phyloP scores from a whole-genome alignment of 2,797 vertebrate species.

The Sebastes nivosus region DNA sequence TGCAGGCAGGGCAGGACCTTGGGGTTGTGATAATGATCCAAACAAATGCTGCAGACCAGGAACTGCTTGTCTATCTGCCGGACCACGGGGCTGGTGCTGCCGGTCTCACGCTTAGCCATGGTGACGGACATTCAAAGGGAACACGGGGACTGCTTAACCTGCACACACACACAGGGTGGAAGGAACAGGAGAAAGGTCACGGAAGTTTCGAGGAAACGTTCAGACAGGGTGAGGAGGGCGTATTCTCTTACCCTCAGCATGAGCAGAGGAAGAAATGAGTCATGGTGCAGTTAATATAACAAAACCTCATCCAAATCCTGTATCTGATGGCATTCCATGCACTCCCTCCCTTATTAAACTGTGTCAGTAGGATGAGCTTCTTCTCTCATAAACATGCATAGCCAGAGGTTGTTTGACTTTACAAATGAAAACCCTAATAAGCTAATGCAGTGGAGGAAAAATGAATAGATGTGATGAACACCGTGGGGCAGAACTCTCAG shows the following conservation, averaged over 20 bases:
- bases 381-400: background rate
- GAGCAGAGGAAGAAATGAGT: conserved; percentile 60
- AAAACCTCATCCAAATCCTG: conserved; percentile 19
- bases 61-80: conserved; percentile 96
- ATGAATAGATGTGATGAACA: conserved; percentile 28
- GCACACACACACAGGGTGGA: conserved; percentile 16
- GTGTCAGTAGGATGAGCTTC: conserved; percentile 20
- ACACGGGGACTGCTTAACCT: conserved; percentile 64
- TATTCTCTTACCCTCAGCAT: background rate
- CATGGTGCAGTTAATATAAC: conserved; percentile 33
- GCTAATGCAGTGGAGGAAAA: conserved; percentile 21
- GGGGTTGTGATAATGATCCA: conserved; percentile 92
- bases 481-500: conserved; percentile 2
- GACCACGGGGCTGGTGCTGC: conserved; percentile 91
- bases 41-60: conserved; percentile 95
- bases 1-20: conserved; percentile 94
- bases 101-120: conserved; percentile 89
- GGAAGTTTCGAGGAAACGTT: conserved; percentile 32
- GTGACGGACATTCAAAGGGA: conserved; percentile 78
- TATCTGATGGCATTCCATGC: conserved; percentile 9
- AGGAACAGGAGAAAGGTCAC: conserved; percentile 44
- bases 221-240: conserved; percentile 19
- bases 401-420: conserved; percentile 42
- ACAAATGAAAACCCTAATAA: conserved; percentile 26
- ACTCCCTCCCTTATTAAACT: conserved; percentile 14